Evolutionary conservation across 2,888 invertebrate genomes (phyloP).

Genomic region (Marasmarcha lunaedactyla): DNA sequence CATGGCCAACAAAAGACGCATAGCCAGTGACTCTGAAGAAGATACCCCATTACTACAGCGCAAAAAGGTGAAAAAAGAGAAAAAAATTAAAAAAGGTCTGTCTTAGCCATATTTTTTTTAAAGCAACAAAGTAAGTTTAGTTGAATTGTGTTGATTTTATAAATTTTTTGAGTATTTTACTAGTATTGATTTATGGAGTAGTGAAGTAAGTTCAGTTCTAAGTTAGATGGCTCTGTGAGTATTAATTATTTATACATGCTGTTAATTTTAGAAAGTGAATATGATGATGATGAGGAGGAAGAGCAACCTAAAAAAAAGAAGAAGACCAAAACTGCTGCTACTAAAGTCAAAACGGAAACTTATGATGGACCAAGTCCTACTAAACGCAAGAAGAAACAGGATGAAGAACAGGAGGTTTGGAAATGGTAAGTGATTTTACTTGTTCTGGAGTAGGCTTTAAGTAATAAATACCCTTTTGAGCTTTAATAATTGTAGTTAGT

Average conservation of each 20-base stretch:
- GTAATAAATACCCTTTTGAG: neutral
- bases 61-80: conserved; percentile 76
- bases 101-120: conserved; percentile 1
- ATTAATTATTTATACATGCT: conserved; percentile 4
- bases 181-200: too few species aligned
- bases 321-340: conserved; percentile 57
- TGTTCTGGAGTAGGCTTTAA: too few species aligned
- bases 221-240: too few species aligned
- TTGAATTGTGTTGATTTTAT: too few species aligned
- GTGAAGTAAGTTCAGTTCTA: too few species aligned
- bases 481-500: neutral
- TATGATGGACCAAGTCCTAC: conserved; percentile 60
- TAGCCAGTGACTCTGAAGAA: conserved; percentile 75
- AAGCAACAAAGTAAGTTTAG: too few species aligned
- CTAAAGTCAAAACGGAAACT: conserved; percentile 39
- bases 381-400: conserved; percentile 83
- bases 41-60: conserved; percentile 78
- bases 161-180: too few species aligned
- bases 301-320: conserved; percentile 70
- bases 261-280: conserved; percentile 25
- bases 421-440: conserved; percentile 78
- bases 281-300: conserved; percentile 69
- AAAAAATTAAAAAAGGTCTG: conserved; percentile 69
- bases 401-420: conserved; percentile 88
- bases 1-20: conserved; percentile 34